These are phyloP conservation scores for Tinea semifulvella DNA, from an alignment of 2,888 invertebrate species.

Conservation along the genomic window DNA sequence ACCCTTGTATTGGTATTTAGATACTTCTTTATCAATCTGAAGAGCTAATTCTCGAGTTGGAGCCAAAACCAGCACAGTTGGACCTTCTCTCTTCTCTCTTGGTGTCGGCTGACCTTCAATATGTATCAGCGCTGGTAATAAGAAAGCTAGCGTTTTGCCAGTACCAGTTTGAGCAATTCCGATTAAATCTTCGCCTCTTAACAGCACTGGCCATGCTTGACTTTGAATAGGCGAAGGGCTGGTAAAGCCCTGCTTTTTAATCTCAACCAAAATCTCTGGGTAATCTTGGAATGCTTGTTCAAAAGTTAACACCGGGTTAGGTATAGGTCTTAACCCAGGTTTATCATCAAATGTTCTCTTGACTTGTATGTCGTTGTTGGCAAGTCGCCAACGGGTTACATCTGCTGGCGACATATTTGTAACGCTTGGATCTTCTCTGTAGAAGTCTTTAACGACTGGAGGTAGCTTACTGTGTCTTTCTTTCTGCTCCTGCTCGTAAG, in stretches of 20 bases:
- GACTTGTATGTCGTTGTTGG: slow-evolving; percentile 80
- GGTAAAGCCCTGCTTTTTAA: slow-evolving; percentile 80
- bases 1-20: slow-evolving; percentile 87
- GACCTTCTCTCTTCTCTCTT: slow-evolving; percentile 76
- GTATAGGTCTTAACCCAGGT: slow-evolving; percentile 59
- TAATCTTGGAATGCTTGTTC: slow-evolving; percentile 83
- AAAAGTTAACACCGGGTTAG: slow-evolving; percentile 83
- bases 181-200: slow-evolving; percentile 92
- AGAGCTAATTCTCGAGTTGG: slow-evolving; percentile 93
- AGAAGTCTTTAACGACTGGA: slow-evolving; percentile 81
- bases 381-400: slow-evolving; percentile 69
- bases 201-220: slow-evolving; percentile 93
- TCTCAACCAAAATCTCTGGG: slow-evolving; percentile 85
- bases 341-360: slow-evolving; percentile 69
- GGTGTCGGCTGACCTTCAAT: slow-evolving; percentile 87
- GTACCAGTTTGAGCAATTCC: slow-evolving; percentile 97
- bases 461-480: slow-evolving; percentile 73
- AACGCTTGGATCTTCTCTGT: slow-evolving; percentile 78
- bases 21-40: slow-evolving; percentile 91
- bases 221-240: slow-evolving; percentile 91
- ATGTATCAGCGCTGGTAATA: slow-evolving; percentile 92
- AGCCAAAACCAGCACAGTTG: slow-evolving; percentile 88
- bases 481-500: slow-evolving; percentile 61
- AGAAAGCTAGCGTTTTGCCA: slow-evolving; percentile 94
- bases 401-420: slow-evolving; percentile 70